These are phyloP conservation scores for Holothuria leucospilota DNA, from an alignment of 53 echinoderm and acorn worm species.

Conservation along the genomic window DNA sequence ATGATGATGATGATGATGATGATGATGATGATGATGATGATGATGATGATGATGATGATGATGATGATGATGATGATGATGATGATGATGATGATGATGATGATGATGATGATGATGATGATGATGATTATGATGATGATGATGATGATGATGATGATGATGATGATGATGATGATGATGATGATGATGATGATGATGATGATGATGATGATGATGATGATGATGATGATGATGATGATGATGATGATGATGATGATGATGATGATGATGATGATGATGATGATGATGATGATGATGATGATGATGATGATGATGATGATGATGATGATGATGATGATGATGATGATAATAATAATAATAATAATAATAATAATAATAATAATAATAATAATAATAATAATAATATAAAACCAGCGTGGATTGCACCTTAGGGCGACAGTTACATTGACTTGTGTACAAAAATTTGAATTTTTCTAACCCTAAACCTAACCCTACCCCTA, in stretches of 20 bases:
- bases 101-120: conserved; percentile 12
- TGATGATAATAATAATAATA: conserved; percentile 28
- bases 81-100: conserved; percentile 41
- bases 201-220: conserved; percentile 42
- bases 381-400: too few species aligned
- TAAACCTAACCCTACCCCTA: too few species aligned
- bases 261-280: conserved; percentile 42
- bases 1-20: conserved; percentile 37
- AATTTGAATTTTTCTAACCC: too few species aligned
- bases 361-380: too few species aligned
- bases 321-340: conserved; percentile 39
- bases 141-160: too few species aligned
- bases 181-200: conserved; percentile 32
- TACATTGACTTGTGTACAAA: too few species aligned
- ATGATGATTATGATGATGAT: too few species aligned
- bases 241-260: conserved; percentile 39
- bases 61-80: conserved; percentile 42
- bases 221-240: conserved; percentile 42
- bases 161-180: conserved; percentile 12
- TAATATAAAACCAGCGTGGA: too few species aligned
- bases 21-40: conserved; percentile 41
- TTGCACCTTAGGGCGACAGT: too few species aligned
- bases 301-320: conserved; percentile 39
- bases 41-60: conserved; percentile 42
- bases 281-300: conserved; percentile 39